These are phyloP conservation scores for Neelides sp. DNA, from an alignment of 1,140 invertebrate genomes.

Conservation along the genomic window DNA sequence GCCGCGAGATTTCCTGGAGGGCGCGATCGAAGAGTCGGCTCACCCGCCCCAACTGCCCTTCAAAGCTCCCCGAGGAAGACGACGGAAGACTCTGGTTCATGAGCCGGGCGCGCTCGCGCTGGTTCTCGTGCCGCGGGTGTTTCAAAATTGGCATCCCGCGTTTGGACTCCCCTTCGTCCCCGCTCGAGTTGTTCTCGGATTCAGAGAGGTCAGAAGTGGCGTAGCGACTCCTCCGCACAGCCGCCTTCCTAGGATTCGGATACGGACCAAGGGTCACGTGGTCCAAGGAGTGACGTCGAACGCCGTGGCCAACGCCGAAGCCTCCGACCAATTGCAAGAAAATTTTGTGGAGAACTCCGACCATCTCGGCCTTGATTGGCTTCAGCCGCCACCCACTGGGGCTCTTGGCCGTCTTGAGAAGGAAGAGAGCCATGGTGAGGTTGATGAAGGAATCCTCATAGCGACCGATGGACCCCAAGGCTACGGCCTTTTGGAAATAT, in stretches of 20 bases:
- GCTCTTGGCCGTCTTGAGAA: conserved; percentile 34
- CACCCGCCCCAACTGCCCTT: neutral
- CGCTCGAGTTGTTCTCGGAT: conserved; percentile 41
- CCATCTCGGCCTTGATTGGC: conserved; percentile 14
- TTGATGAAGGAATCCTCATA: conserved; percentile 55
- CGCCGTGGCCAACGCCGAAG: neutral
- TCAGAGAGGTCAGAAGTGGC: conserved; percentile 37
- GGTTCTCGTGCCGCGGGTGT: conserved; percentile 29
- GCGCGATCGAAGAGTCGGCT: conserved; percentile 9
- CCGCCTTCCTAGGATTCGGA: neutral
- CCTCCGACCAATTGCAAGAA: conserved; percentile 12
- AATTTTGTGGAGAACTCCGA: conserved; percentile 22
- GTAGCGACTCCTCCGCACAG: neutral
- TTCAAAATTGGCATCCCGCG: neutral
- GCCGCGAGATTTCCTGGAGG: conserved; percentile 1
- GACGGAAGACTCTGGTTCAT: neutral
- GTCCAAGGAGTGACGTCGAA: neutral
- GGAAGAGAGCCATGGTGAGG: conserved; percentile 47
- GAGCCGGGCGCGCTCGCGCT: conserved; percentile 1
- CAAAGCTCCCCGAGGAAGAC: neutral
- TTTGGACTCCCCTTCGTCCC: conserved; percentile 32
- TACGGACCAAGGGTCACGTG: conserved; percentile 5
- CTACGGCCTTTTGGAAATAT: conserved; percentile 51
- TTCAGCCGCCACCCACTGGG: neutral
- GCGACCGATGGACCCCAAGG: conserved; percentile 46